Evolutionary conservation across 92 coral and sea anemone species (phyloP).

Genomic region (Blastomussa wellsi): DNA sequence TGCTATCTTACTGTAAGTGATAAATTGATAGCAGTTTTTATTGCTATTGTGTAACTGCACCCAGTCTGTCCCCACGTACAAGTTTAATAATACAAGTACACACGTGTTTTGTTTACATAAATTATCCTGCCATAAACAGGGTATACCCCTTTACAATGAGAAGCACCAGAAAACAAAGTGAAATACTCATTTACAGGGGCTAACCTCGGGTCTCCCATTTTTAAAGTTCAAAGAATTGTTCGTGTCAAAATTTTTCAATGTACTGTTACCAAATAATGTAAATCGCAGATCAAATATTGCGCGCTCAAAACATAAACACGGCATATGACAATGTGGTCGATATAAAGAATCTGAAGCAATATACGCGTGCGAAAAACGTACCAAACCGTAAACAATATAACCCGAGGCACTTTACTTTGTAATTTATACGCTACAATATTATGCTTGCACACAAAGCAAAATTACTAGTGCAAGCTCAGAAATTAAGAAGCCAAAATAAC

Average conservation of each 20-base stretch:
- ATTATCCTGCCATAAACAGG: background rate
- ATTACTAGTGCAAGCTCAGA: background rate
- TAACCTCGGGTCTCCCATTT: background rate
- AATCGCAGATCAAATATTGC: background rate
- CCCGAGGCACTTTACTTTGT: background rate
- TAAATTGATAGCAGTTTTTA: background rate
- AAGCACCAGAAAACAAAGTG: background rate
- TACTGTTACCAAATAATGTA: background rate
- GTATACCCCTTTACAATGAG: background rate
- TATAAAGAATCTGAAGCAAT: background rate
- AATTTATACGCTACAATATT: background rate
- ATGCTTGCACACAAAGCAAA: background rate
- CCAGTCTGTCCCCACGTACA: background rate
- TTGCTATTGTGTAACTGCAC: background rate
- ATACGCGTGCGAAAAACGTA: background rate
- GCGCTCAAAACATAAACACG: background rate
- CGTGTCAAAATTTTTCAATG: background rate
- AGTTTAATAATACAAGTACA: background rate
- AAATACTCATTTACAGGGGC: background rate
- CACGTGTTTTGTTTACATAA: slow-evolving; percentile 7
- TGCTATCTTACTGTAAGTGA: background rate
- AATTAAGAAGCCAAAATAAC: background rate
- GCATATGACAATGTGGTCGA: background rate
- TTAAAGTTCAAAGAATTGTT: background rate
- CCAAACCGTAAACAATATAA: background rate